Evolutionary conservation across 2,113 vertebrate species (phyloP).

Genomic region (Theropithecus gelada): DNA sequence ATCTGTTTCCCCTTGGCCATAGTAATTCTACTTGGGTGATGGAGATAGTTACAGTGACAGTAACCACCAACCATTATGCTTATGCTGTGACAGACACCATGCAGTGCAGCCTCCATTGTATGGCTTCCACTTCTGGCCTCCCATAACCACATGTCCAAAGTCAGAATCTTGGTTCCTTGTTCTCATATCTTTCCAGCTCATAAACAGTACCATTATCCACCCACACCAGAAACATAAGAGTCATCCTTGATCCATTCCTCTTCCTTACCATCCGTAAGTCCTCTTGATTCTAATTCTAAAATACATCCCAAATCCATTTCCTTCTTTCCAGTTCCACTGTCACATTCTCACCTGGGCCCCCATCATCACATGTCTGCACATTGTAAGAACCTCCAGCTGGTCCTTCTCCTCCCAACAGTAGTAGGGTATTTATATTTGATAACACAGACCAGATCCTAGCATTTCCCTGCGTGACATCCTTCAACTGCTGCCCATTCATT

Average conservation of each 20-base stretch:
- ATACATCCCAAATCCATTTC: neutral
- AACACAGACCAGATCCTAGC: neutral
- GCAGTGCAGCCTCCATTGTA: accelerated
- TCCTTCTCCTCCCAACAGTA: too few species aligned
- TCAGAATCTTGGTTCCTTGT: neutral
- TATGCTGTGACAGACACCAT: accelerated
- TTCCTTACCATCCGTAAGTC: neutral
- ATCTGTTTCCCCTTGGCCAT: neutral
- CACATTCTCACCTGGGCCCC: neutral
- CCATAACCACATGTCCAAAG: neutral
- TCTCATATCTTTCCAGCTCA: neutral
- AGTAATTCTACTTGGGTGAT: neutral
- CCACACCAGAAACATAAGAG: neutral
- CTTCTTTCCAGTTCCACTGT: neutral
- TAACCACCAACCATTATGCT: neutral
- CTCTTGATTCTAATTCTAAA: neutral
- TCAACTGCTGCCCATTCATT: neutral
- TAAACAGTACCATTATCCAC: neutral
- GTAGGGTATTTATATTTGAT: neutral
- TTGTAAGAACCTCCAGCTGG: neutral
- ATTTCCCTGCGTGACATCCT: neutral
- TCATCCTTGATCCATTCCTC: neutral
- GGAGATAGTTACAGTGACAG: neutral
- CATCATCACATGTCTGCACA: neutral
- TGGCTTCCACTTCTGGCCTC: neutral